These are phyloP conservation scores for Siphonodentalium dalli DNA, from an alignment of 2,888 invertebrate genomes.

Conservation along the genomic window DNA sequence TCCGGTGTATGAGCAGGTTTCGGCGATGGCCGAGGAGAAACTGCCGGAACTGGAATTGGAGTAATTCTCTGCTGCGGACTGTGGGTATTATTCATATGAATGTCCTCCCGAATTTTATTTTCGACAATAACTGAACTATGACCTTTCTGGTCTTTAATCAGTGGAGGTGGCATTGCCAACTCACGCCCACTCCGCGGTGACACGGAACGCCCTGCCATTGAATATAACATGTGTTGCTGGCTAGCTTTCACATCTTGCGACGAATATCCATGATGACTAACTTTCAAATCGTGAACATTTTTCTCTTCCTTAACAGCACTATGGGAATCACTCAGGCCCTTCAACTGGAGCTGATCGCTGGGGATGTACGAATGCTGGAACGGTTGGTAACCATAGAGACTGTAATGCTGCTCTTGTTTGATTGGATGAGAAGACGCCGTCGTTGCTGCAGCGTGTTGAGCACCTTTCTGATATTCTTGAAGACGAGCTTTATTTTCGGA, in stretches of 20 bases:
- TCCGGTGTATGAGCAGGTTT: slow-evolving; percentile 53
- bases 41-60: slow-evolving; percentile 30
- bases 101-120: slow-evolving; percentile 40
- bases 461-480: no score
- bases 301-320: slow-evolving; percentile 43
- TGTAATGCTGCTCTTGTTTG: slow-evolving; percentile 54
- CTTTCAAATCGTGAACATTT: slow-evolving; percentile 31
- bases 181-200: slow-evolving; percentile 36
- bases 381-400: slow-evolving; percentile 64
- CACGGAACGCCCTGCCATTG: slow-evolving; percentile 12
- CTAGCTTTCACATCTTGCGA: slow-evolving; percentile 19
- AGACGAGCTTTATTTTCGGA: no score
- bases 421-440: slow-evolving; percentile 11
- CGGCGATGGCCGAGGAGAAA: slow-evolving; percentile 47
- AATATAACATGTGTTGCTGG: slow-evolving; percentile 15
- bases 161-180: slow-evolving; percentile 43
- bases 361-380: slow-evolving; percentile 61
- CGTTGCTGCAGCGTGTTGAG: no score
- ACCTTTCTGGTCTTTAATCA: slow-evolving; percentile 47
- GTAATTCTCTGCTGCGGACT: slow-evolving; percentile 15
- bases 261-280: slow-evolving; percentile 17
- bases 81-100: slow-evolving; percentile 30
- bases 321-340: slow-evolving; percentile 41
- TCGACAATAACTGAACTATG: slow-evolving; percentile 60
- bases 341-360: slow-evolving; percentile 58